Base-by-base conservation (phyloP, 2,797 vertebrate species). In the Mergus octosetaceus region DNA sequence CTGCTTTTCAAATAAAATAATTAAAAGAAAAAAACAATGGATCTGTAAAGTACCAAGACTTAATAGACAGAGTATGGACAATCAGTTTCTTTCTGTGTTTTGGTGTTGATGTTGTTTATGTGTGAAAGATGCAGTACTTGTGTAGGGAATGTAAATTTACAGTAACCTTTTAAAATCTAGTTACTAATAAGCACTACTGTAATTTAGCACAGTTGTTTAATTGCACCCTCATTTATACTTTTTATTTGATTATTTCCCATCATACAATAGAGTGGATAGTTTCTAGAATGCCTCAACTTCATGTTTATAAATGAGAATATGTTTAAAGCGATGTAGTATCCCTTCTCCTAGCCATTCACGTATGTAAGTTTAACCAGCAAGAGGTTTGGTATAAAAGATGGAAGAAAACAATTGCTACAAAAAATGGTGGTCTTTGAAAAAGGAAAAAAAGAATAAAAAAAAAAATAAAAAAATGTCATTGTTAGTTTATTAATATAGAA, bases 111-210 rank as follows among this genome's bases (percentile, higher is more conserved):
- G 99, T 99, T 98, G 99, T 99, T 99, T 98, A 98, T 98, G 99
- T 99, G 99, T 99, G 98, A 99, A 99, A 99, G 98, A 99, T 99
- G 98, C 98, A 98, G 99, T 99, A 99, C 98, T 99, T 99, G 99
- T 99, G 99, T 99, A 99, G 99, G 99, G 99, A 99, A 99, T 99
- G 99, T 99, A 99, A 98, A 99, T 99, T 99, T 99, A 99, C 98
- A 99, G 99, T 99, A 99, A 99, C 99, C 99, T 99, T 99, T 99
- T 99, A 99, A 99, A 99, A 99, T 97, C 98, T 99, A 99, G 99
- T 98, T 98, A 99, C 99, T 99, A 99, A 99, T 99, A 99, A 99
- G 98, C 99, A 99, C 99, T 99, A 98, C 99, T 99, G 99, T 99
- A 99, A 99, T 99, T 99, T 98, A 98, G 99, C 99, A 98, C 98